Evolutionary conservation across 2,888 invertebrate species (phyloP), one percentile per base, ranked within the genome.

Genomic region (Drosophila siamana): DNA sequence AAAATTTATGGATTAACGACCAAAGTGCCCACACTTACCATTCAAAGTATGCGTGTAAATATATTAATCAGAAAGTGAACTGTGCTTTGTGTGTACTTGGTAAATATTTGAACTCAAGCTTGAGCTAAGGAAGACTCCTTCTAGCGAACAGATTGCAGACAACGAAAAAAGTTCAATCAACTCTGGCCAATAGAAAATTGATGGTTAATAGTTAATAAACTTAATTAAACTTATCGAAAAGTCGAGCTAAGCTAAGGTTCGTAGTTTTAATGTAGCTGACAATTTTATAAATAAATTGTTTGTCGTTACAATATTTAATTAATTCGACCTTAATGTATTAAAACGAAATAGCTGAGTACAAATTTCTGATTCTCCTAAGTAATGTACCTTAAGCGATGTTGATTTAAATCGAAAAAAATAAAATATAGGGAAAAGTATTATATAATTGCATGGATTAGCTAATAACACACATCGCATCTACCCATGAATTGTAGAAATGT

Each of bases 101-200:
- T 81, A 66, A 85, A 82, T 81, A 77, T 85, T 81, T 77, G 43
- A 74, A 13, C 26, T 43, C 6, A 44, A 30, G 22, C 28, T 19
- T 7, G 9, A 54, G 16, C 30, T 44, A 19, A 66, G 63, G 64
- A 7, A 19, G 22, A 30, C 15, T 40, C 40, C 4, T 26, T 40
- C 11, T n/a, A 4, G 26, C 26, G 16, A 26, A 16, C 40, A 30
- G 13, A 40, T 44, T 41, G 28, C 19, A 28, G 54, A 22, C 19
- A 13, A 30, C 44, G 4, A 44, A 43, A 48, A 69, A 72, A 78
- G 81, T 85, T 82, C 85, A 82, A 79, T 85, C 69, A 82, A 85
- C 81, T 72, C 67, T 55, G 36, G 28, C 40, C 26, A 36, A 24
- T n/a, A 19, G 47, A 11, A 46, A 72, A 54, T 54, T 33, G 43